A percentile compares a stretch with the other conserved stretches of the same genome.
These are phyloP conservation scores for Falco biarmicus DNA, from an alignment of 2,797 vertebrate species.

Conservation along the genomic window DNA sequence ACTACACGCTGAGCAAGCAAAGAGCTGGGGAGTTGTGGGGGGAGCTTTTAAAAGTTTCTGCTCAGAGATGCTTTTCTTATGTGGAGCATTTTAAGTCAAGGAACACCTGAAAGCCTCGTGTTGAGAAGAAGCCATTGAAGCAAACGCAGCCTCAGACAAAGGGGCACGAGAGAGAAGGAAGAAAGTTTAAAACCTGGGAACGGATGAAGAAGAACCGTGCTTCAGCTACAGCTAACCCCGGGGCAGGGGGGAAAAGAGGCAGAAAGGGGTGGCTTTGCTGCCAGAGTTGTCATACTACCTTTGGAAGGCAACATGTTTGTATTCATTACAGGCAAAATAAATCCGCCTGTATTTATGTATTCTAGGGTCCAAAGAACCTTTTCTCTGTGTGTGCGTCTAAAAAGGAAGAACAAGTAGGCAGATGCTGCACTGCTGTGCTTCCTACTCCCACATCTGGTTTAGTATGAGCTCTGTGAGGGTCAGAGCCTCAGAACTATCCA, in stretches of 20 bases:
- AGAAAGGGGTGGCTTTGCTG: neutral
- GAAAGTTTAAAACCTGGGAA: neutral
- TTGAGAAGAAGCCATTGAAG: neutral
- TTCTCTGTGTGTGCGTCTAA: neutral
- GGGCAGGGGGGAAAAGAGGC: neutral
- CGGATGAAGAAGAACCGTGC: accelerated
- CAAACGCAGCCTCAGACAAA: neutral
- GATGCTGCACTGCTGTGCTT: neutral
- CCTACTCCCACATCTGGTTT: neutral
- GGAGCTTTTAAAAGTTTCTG: neutral
- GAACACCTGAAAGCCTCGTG: neutral
- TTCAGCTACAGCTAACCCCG: neutral
- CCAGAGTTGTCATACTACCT: neutral
- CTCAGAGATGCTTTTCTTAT: neutral
- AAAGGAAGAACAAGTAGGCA: neutral
- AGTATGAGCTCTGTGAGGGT: neutral
- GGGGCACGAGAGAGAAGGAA: neutral
- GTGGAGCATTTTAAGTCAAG: neutral
- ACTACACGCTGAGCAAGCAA: neutral
- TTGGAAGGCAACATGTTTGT: neutral
- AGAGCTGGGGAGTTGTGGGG: neutral
- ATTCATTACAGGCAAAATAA: neutral
- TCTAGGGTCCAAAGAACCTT: neutral
- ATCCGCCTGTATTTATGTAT: neutral
- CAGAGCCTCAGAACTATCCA: neutral